Evolutionary conservation across 2,113 vertebrate species (phyloP), one percentile per base, ranked within the genome.

Genomic region (Nettapus auritus): DNA sequence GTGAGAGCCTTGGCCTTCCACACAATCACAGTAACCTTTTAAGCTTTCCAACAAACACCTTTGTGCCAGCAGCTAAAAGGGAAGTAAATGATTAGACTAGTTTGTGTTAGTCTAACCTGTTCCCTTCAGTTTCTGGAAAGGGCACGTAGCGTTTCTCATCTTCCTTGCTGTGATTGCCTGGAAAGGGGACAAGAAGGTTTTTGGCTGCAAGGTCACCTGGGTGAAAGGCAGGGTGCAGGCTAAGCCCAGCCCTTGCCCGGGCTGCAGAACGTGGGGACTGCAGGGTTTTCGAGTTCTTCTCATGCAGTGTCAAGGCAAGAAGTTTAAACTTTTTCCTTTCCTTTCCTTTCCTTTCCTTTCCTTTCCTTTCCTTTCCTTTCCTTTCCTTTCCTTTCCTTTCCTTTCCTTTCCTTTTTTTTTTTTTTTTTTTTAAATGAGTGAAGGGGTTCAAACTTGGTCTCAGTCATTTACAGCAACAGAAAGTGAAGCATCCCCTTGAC

Each of bases 51-150:
- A 23, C 66, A 68, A 84, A 71, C 53, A 85, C 36, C 0, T 2
- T 36, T 3, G 20, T 63, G 42, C 19, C 38, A 57, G 50, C 12
- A 82, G 56, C 56, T 74, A 11, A 20, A 74, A 78, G 55, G 9
- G 52, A 59, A 78, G 70, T 85, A 81, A 82, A 82, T 91, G 13
- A 68, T 90, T 88, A 68, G 68, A 63, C 59, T 50, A 29, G 29
- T 59, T 40, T 34, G 15, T 71, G 53, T 42, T 84, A 63, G 46
- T 33, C 63, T 81, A 46, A 92, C 38, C 23, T 56, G 70, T 77
- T 0, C 1, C 15, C 36, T 71, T 85, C 42, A 14, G 0, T 81
- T 82, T 88, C 69, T 84, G 53, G 33, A 81, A 88, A 6, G 29
- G 53, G 19, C 26, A 53, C 42, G 29, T 26, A 57, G 46, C 40